Evolutionary conservation across 2,888 invertebrate species (phyloP), one percentile per base, ranked within the genome.

Genomic region (Tetanocera ferruginea): DNA sequence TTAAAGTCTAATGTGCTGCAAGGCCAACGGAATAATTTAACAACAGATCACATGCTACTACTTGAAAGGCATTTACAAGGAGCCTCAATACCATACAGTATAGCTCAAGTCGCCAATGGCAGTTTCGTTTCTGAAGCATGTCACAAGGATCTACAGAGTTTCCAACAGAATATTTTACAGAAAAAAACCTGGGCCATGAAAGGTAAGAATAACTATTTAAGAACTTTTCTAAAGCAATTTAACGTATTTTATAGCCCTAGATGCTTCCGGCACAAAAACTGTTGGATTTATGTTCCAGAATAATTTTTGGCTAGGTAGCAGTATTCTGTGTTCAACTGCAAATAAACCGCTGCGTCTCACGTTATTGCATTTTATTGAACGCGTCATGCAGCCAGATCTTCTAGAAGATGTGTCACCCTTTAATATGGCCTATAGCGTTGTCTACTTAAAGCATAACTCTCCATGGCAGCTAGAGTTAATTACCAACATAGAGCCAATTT

Each of bases 241-340:
- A 14, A 9, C 14, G 2, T 14, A 14, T 57, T 57, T 55, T 17
- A 3, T 52, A 90, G 93, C 91, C 82, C 83, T 92, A 49, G 93
- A 93, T 84, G 90, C 92, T 3, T 92, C 92, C 74, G 93, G 92
- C 6, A 86, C 85, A 28, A 91, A 91, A 2, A 88, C 87, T 3
- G 83, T 91, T 0, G 92, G 92, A 2, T 92, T 93, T 82, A 83
- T 91, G 2, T 91, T 91, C 80, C 92, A 92, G 1, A 91, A 92
- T 79, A 93, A 92, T 85, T 91, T 90, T 72, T 93, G 93, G 93
- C 80, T 92, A 43, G 93, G 93, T 6, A 90, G 90, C 23, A 88
- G 88, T 60, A 86, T 86, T 51, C 91, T 91, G 34, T 93, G 93
- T 82, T 77, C 84, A 4, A 91, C 91, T 1, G 84, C 90, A 0